A percentile compares a stretch with the other conserved stretches of the same genome.
These are phyloP conservation scores for Glareola pratincola DNA, from an alignment of 2,113 vertebrate genomes.

Conservation along the genomic window DNA sequence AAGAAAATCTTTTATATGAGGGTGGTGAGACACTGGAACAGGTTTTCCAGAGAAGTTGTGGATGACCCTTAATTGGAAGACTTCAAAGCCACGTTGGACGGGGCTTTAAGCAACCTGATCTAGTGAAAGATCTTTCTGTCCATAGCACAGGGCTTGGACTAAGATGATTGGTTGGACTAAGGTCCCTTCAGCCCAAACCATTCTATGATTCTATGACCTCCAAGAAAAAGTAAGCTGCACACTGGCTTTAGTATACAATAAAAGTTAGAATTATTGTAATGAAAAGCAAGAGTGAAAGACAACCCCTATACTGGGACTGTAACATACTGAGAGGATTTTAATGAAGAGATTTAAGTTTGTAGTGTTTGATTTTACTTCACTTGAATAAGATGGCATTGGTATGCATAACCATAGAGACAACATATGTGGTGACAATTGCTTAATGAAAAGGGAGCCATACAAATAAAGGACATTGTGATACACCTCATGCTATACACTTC, in stretches of 20 bases:
- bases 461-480: not conserved
- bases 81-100: not conserved
- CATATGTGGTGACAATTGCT: not conserved
- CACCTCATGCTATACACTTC: not conserved
- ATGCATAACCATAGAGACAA: not conserved
- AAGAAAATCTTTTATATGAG: not conserved
- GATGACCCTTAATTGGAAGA: not conserved
- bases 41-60: not conserved
- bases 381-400: not conserved
- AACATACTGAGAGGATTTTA: not conserved
- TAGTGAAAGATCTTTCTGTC: not conserved
- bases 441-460: not conserved
- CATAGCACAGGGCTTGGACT: not conserved
- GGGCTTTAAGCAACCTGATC: not conserved
- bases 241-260: not conserved
- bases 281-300: not conserved
- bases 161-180: not conserved
- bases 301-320: accelerated
- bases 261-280: not conserved
- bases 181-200: not conserved
- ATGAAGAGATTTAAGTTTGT: not conserved
- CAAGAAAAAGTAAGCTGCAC: not conserved
- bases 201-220: not conserved
- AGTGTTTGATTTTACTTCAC: not conserved
- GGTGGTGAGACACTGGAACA: not conserved